Conservation (phyloP, 2,113 vertebrate species). For the Craseonycteris thonglongyai region DNA sequence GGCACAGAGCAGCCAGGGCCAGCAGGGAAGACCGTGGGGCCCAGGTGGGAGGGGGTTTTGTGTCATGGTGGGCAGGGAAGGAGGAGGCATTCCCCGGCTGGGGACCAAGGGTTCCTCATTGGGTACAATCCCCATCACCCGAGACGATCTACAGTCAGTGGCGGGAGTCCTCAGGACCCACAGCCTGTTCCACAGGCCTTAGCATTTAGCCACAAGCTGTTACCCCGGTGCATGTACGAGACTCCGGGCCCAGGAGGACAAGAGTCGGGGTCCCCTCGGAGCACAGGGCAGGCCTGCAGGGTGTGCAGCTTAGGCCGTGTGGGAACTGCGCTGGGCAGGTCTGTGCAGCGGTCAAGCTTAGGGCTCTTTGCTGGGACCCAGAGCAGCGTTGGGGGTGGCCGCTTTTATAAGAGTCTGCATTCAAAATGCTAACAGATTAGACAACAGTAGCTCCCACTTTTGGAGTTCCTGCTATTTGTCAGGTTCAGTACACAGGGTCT, state of each 20-base stretch:
- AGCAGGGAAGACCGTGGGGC: not conserved
- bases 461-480: not conserved
- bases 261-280: not conserved
- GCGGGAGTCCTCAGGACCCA: not conserved
- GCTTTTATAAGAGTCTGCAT: not conserved
- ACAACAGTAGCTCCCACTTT: not conserved
- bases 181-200: not conserved
- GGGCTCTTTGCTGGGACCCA: not conserved
- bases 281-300: not conserved
- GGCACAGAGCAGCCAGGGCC: not conserved
- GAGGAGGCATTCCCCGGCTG: not conserved
- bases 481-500: not conserved
- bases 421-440: not conserved
- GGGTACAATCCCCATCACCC: too few relatives aligned
- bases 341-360: too few relatives aligned
- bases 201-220: not conserved
- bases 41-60: not conserved
- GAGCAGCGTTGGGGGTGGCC: not conserved
- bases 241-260: not conserved
- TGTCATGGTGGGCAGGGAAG: not conserved
- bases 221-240: fast-evolving
- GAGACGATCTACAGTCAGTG: not conserved
- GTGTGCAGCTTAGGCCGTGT: not conserved
- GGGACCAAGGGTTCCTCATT: not conserved
- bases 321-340: not conserved